Conservation (phyloP, 2,888 invertebrate genomes). For the Eledone cirrhosa region DNA sequence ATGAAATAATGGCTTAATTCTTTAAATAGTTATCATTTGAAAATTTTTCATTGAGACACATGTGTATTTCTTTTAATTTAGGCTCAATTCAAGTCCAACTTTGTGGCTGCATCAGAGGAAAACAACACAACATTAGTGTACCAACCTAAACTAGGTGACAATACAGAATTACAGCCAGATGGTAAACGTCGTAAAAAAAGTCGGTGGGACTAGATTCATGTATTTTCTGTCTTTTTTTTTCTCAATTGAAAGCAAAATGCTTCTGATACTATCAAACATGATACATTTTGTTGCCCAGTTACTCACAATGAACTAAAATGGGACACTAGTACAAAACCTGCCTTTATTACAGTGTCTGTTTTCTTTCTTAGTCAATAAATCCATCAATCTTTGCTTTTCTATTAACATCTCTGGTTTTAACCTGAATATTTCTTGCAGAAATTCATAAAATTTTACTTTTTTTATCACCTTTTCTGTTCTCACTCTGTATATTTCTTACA, state of each 20-base stretch:
- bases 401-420: too few species aligned
- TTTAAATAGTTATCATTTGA: too few species aligned
- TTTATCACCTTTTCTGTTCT: too few species aligned
- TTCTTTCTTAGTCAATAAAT: not conserved
- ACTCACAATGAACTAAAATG: not conserved
- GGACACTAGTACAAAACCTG: not conserved
- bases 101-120: slow-evolving; percentile 54
- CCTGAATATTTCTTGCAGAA: too few species aligned
- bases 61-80: slow-evolving; percentile 41
- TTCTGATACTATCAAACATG: too few species aligned
- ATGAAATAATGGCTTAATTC: too few species aligned
- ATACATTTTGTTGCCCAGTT: too few species aligned
- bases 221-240: not conserved
- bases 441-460: too few species aligned
- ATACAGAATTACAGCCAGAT: slow-evolving; percentile 30
- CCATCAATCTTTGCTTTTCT: not conserved
- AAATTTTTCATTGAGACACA: not conserved
- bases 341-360: not conserved
- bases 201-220: slow-evolving; percentile 32
- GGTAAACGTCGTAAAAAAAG: slow-evolving; percentile 32
- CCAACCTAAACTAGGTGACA: slow-evolving; percentile 34
- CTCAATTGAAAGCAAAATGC: too few species aligned
- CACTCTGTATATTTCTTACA: too few species aligned
- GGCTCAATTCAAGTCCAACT: slow-evolving; percentile 66
- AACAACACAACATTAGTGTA: not conserved